Evolutionary conservation across 2,113 vertebrate species (phyloP), one percentile per base, ranked within the genome.

Genomic region (Petaurus breviceps): DNA sequence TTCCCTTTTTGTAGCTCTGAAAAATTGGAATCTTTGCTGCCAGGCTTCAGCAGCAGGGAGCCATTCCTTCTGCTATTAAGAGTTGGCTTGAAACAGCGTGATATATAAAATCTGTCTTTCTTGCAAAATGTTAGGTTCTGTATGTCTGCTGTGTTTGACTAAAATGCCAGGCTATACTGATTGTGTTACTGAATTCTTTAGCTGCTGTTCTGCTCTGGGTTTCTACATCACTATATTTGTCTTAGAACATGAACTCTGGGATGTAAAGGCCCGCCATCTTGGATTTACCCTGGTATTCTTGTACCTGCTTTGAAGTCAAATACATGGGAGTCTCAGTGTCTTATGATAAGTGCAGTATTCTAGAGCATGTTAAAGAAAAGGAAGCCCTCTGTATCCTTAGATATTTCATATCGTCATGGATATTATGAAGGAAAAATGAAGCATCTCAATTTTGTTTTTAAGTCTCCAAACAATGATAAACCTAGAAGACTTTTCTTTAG

Each of bases 21-120:
- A 90, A 96, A 96, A 91, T n/a, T 84, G 26, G 23, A 92, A 50
- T 51, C n/a, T 96, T 97, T 94, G 14, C 10, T 94, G 0, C 52
- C 23, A 94, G 68, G 0, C 2, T 37, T 94, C 51, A 22, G 77
- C 28, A 84, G 28, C 43, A 96, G 55, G 43, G 25, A 96, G 92
- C 68, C 25, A 9, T 3, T 95, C 92, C 51, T 37, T 47, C 55
- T 91, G 52, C 54, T 4, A 55, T 92, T 93, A 89, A 96, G 49
- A 19, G 94, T 49, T 77, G 52, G 57, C 28, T 25, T 54, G 53
- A 94, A 96, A 90, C 1, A 53, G 5, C 37, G 43, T 31, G 89
- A 16, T 54, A 37, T 68, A 0, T 47, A 95, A 77, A 46, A 5
- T 93, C 3, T 61, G 43, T 92, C 51, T 47, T 92, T 92, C 31